phyloP scores from a whole-genome alignment of 1,140 invertebrate species.

The Drosophila ironensis region DNA sequence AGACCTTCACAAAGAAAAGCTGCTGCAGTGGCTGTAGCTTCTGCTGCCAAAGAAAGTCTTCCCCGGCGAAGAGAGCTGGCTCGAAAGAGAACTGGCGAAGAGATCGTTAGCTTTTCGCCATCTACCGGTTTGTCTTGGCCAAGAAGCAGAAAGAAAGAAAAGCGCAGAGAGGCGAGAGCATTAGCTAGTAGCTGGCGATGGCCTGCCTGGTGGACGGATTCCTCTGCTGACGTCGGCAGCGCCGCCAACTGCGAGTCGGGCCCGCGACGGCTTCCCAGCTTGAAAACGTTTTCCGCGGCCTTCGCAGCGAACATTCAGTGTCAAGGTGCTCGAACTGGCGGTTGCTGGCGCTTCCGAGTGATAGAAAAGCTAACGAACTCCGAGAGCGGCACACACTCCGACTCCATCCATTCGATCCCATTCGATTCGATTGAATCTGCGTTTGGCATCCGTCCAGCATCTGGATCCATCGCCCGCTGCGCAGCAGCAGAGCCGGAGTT shows the following conservation, averaged over 20 bases:
- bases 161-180: constrained; percentile 15
- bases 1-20: constrained; percentile 41
- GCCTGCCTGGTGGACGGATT: constrained; percentile 10
- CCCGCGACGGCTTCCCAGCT: constrained; percentile 45
- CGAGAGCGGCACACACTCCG: constrained; percentile 48
- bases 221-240: constrained; percentile 4
- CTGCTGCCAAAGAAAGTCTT: constrained; percentile 53
- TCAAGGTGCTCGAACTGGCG: constrained; percentile 78
- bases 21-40: constrained; percentile 10
- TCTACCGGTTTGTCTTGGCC: constrained; percentile 67
- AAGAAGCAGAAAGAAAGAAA: constrained; percentile 8
- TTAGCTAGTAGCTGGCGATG: constrained; percentile 54
- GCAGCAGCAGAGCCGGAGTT: not conserved
- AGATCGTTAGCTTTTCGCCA: constrained; percentile 56
- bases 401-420: not conserved
- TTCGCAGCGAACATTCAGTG: constrained; percentile 71
- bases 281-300: constrained; percentile 77
- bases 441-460: constrained; percentile 59
- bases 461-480: constrained; percentile 21
- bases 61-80: constrained; percentile 50
- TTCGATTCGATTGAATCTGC: constrained; percentile 26
- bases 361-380: constrained; percentile 76
- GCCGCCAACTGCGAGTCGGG: not conserved
- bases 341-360: constrained; percentile 54
- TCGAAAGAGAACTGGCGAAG: constrained; percentile 1